Conservation (phyloP, 2,888 invertebrate species). For the Plebejus anna region DNA sequence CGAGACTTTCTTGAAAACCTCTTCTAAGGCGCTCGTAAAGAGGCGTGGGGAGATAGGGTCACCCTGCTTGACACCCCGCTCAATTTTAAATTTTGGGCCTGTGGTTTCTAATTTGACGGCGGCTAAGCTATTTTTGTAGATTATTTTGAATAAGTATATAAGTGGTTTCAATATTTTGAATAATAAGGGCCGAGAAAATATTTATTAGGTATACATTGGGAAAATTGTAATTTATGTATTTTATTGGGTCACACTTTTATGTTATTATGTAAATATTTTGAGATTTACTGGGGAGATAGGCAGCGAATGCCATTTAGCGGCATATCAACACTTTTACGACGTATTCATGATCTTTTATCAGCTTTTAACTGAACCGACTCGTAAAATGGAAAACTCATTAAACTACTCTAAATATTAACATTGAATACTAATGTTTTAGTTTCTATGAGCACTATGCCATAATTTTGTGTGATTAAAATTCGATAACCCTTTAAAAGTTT, state of each 20-base stretch:
- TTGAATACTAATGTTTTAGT: slow-evolving; percentile 1
- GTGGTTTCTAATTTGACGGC: too few species aligned
- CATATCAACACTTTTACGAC: slow-evolving; percentile 22
- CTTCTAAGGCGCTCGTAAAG: too few species aligned
- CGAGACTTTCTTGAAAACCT: too few species aligned
- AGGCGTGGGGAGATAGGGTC: too few species aligned
- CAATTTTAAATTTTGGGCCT: too few species aligned
- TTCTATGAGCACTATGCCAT: background rate
- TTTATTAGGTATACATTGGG: background rate
- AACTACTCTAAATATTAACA: slow-evolving; percentile 10
- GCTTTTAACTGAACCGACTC: slow-evolving; percentile 24
- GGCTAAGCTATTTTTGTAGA: too few species aligned
- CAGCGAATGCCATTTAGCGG: slow-evolving; percentile 10
- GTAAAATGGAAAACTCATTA: slow-evolving; percentile 17
- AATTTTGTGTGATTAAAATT: background rate
- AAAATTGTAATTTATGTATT: background rate
- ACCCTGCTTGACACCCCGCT: too few species aligned
- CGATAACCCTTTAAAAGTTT: background rate
- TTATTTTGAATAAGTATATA: too few species aligned
- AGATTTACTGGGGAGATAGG: slow-evolving; percentile 20
- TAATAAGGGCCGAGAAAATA: too few species aligned
- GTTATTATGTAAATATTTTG: slow-evolving; percentile 8
- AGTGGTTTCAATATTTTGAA: too few species aligned
- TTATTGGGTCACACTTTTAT: slow-evolving; percentile 24
- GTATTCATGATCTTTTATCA: slow-evolving; percentile 22